Evolutionary conservation across 2,797 vertebrate species (phyloP), one percentile per base, ranked within the genome.

Genomic region (Denticeps clupeoides): DNA sequence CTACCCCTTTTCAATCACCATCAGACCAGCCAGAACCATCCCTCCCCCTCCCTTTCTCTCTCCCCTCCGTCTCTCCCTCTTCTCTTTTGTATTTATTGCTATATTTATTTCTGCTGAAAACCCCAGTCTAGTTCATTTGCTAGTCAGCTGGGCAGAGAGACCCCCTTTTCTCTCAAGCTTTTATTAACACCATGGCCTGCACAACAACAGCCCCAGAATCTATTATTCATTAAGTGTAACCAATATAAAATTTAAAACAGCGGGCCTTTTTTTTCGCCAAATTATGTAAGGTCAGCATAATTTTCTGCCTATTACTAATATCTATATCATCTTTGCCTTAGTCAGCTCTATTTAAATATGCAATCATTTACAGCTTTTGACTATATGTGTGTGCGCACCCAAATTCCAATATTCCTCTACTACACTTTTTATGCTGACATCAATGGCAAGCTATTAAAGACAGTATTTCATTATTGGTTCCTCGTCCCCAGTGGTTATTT

Each of bases 391-490:
- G 87, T 67, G 62, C 70, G 70, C 82, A 87, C 85, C 89, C 90
- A 89, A 93, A 93, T 93, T 96, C 89, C 92, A 97, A 97, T 98
- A 97, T 93, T 96, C 90, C 87, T 89, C 89, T 80, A 87, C 81
- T 88, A 89, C 87, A 90, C 87, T 93, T 97, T 97, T 97, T 98
- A 91, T 97, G 94, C 94, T 98, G 94, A 97, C 94, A 96, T 97
- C 93, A 95, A 96, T 97, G 88, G 87, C 87, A 89, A 89, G 93
- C 93, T 97, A 97, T 97, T 97, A 97, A 97, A 95, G 89, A 91
- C 90, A 93, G 89, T 96, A 93, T 97, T 96, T 97, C 91, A 97
- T 97, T 96, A 97, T 93, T 94, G 91, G 89, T 91, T 95, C 90
- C 87, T 92, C 89, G 89, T 94, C 90, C 82, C 90, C 88, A 83